A percentile compares a stretch with the other conserved stretches of the same genome.
Evolutionary conservation across 2,888 invertebrate genomes (phyloP).

Genomic region (Drosophila monieri): DNA sequence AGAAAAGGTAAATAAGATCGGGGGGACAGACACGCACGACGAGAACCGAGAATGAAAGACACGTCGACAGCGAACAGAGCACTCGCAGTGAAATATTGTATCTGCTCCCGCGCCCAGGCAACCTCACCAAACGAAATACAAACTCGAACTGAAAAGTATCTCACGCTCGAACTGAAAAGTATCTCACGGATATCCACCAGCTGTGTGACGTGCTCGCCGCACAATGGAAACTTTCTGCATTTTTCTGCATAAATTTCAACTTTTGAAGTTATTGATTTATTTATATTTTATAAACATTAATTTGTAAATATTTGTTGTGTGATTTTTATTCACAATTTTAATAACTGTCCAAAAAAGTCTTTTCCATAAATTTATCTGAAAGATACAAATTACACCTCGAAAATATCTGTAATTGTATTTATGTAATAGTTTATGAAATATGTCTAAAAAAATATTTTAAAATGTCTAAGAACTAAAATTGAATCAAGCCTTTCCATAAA

Average conservation of each 20-base stretch:
- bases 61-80: conserved; percentile 66
- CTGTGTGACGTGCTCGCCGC: conserved; percentile 36
- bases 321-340: too few relatives aligned
- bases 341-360: too few relatives aligned
- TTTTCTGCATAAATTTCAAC: not conserved
- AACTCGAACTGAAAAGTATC: conserved; percentile 82
- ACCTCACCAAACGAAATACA: conserved; percentile 83
- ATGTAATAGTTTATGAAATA: too few relatives aligned
- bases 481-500: too few relatives aligned
- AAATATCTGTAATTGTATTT: too few relatives aligned
- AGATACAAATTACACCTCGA: too few relatives aligned
- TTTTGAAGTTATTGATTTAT: not conserved
- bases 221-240: not conserved
- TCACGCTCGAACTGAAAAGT: conserved; percentile 81
- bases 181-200: conserved; percentile 42
- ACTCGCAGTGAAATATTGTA: conserved; percentile 16
- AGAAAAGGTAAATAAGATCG: conserved; percentile 38
- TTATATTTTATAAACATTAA: not conserved
- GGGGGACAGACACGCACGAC: conserved; percentile 52
- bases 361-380: too few relatives aligned
- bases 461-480: too few relatives aligned
- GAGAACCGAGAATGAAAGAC: conserved; percentile 39
- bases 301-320: not conserved
- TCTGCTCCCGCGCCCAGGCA: conserved; percentile 52
- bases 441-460: too few relatives aligned